These are phyloP conservation scores for Drosophila pruinosa DNA, from an alignment of 1,140 invertebrate genomes.

Conservation along the genomic window DNA sequence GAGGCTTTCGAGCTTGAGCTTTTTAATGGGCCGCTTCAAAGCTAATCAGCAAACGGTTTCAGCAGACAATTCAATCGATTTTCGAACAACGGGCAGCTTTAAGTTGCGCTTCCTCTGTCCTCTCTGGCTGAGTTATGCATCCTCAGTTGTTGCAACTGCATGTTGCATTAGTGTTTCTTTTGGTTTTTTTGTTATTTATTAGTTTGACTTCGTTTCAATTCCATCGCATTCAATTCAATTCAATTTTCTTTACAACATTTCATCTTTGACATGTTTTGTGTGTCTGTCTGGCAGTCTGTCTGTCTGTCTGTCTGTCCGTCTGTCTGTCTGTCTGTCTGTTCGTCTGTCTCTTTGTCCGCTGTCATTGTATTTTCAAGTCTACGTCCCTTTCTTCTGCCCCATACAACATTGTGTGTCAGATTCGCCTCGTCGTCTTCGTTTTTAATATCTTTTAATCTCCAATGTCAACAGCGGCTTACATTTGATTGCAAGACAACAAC, in stretches of 20 bases:
- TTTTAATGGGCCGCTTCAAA: constrained; percentile 58
- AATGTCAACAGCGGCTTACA: constrained; percentile 81
- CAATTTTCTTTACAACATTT: constrained; percentile 80
- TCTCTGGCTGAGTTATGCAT: background rate
- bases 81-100: constrained; percentile 47
- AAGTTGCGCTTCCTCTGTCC: constrained; percentile 37
- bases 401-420: constrained; percentile 39
- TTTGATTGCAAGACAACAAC: constrained; percentile 77
- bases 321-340: constrained; percentile 21
- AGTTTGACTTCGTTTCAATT: constrained; percentile 62
- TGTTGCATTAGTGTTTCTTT: constrained; percentile 31
- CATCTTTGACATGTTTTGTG: constrained; percentile 80
- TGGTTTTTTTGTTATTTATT: constrained; percentile 67
- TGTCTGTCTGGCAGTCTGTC: constrained; percentile 9
- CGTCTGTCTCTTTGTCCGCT: constrained; percentile 44
- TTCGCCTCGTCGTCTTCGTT: constrained; percentile 70
- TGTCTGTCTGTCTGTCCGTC: too few species aligned
- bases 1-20: constrained; percentile 26
- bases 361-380: constrained; percentile 59
- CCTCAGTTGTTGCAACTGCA: constrained; percentile 30
- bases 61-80: constrained; percentile 77
- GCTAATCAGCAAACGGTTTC: constrained; percentile 67
- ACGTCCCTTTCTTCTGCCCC: constrained; percentile 16
- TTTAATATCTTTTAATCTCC: constrained; percentile 82
- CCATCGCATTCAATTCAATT: constrained; percentile 70